phyloP scores from a whole-genome alignment of 2,888 invertebrate genomes.

The Agrilus mali region DNA sequence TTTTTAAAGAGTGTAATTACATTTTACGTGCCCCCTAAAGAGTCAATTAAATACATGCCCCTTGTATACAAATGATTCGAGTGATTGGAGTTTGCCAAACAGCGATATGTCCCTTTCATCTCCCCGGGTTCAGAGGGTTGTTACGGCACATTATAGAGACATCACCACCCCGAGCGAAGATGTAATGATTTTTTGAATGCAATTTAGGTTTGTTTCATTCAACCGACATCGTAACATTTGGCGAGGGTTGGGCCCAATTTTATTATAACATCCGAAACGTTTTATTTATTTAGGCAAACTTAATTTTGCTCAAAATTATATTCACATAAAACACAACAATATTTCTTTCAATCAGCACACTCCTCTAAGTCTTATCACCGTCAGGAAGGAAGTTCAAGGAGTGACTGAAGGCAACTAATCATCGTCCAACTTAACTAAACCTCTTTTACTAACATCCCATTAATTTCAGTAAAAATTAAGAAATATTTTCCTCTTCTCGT shows the following conservation, averaged over 20 bases:
- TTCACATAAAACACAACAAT: too few species aligned
- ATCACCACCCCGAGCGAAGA: constrained; percentile 31
- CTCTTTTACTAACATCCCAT: too few species aligned
- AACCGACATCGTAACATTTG: constrained; percentile 28
- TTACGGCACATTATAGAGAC: constrained; percentile 23
- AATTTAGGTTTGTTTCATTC: constrained; percentile 35
- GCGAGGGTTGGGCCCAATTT: constrained; percentile 9
- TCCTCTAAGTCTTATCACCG: too few species aligned
- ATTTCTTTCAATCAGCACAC: too few species aligned
- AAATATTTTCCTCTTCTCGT: too few species aligned
- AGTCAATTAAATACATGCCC: constrained; percentile 30
- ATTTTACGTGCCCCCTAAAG: constrained; percentile 17
- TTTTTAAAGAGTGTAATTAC: constrained; percentile 14
- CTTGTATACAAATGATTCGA: constrained; percentile 29
- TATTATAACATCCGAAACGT: constrained; percentile 4
- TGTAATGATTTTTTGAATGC: constrained; percentile 37
- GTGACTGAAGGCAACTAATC: too few species aligned
- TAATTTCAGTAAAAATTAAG: too few species aligned
- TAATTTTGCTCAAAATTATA: too few species aligned
- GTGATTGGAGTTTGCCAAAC: constrained; percentile 32
- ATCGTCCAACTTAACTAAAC: too few species aligned
- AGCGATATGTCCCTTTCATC: constrained; percentile 27
- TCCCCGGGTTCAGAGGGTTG: constrained; percentile 12
- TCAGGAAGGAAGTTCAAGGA: too few species aligned
- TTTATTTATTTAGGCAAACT: too few species aligned